Evolutionary conservation across 2,113 vertebrate genomes (phyloP).

Genomic region (Saguinus midas): DNA sequence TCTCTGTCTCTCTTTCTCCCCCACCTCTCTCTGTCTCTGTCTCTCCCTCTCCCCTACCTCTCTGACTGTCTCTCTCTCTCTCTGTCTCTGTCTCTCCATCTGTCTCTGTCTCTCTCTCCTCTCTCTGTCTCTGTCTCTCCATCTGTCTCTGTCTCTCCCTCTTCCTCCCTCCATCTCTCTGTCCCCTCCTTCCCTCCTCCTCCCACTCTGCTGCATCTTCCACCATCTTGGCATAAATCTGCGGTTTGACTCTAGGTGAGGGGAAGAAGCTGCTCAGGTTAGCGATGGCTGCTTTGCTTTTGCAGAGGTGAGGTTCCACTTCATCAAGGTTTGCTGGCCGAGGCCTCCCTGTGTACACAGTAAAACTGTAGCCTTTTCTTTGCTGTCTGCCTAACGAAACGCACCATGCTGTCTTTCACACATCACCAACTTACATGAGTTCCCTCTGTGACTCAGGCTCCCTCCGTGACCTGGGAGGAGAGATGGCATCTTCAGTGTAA

Average conservation of each 20-base stretch:
- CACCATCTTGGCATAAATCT: neutral
- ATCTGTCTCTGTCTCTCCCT: no score
- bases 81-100: no score
- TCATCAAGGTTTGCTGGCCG: rapidly evolving
- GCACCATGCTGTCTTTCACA: rapidly evolving
- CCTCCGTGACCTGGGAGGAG: neutral
- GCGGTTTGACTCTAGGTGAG: no score
- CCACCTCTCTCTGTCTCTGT: no score
- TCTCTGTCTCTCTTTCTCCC: neutral
- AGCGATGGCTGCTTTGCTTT: neutral
- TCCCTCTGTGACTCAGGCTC: rapidly evolving
- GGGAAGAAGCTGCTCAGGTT: neutral
- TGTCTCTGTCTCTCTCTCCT: no score
- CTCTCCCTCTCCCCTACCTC: no score
- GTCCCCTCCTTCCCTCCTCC: neutral
- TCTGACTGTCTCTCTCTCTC: neutral
- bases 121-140: no score
- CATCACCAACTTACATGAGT: rapidly evolving
- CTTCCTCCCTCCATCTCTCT: no score
- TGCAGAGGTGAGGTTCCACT: rapidly evolving
- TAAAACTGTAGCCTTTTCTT: rapidly evolving
- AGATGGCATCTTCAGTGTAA: neutral
- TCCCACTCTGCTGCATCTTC: rapidly evolving
- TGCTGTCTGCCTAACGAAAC: rapidly evolving
- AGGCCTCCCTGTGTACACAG: neutral